Conservation (phyloP, 2,888 invertebrate genomes). For the Cenopis cana region DNA sequence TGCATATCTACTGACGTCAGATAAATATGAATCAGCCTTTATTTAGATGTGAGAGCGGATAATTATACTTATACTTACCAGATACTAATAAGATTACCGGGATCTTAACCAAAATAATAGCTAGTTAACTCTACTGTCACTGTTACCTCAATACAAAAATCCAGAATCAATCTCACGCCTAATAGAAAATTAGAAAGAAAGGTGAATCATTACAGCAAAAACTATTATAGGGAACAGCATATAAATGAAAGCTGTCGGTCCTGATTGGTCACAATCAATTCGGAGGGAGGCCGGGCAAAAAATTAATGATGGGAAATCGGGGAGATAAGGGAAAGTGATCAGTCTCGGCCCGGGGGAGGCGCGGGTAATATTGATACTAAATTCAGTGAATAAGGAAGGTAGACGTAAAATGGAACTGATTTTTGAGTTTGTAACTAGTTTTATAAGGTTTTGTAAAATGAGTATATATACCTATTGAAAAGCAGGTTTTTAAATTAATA, state of each 20-base stretch:
- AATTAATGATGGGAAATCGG: conserved; percentile 73
- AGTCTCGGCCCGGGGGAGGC: conserved; percentile 54
- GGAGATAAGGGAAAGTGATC: conserved; percentile 65
- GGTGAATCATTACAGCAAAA: conserved; percentile 57
- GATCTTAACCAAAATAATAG: neutral
- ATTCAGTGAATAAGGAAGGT: conserved; percentile 52
- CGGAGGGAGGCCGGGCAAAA: conserved; percentile 60
- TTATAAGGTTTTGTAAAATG: too few relatives aligned
- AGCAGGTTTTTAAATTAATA: too few relatives aligned
- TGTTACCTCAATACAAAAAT: conserved; percentile 1
- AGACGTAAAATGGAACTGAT: conserved; percentile 3
- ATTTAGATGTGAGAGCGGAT: too few relatives aligned
- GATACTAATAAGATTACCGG: too few relatives aligned
- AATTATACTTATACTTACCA: too few relatives aligned
- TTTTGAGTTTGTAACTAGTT: conserved; percentile 26
- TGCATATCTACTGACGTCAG: too few relatives aligned
- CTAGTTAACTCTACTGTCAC: neutral
- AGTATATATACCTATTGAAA: too few relatives aligned
- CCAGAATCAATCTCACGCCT: conserved; percentile 28
- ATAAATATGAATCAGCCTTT: too few relatives aligned
- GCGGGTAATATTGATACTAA: conserved; percentile 63
- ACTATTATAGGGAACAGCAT: conserved; percentile 47
- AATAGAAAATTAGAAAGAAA: conserved; percentile 47
- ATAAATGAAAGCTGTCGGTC: conserved; percentile 63
- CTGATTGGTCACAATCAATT: conserved; percentile 73